These are phyloP conservation scores for Hippocampus kuda DNA, from an alignment of 2,797 vertebrate species.

Conservation along the genomic window DNA sequence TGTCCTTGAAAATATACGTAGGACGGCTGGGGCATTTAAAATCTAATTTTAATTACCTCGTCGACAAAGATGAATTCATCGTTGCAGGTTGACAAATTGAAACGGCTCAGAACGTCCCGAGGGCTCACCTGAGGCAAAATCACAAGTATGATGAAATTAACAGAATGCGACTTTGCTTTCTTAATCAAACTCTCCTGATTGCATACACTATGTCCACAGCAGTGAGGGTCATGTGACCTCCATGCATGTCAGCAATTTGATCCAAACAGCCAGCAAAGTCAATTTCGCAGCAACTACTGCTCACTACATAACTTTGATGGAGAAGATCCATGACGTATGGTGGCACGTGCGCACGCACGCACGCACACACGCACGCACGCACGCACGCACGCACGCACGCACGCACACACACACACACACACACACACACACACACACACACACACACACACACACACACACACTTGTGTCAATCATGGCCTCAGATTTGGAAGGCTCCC, in stretches of 20 bases:
- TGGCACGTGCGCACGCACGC: background rate
- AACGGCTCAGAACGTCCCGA: background rate
- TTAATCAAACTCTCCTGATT: constrained; percentile 7
- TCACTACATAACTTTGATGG: constrained; percentile 21
- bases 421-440: constrained; percentile 1
- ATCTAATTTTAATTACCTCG: background rate
- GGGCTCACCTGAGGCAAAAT: background rate
- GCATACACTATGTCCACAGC: constrained; percentile 9
- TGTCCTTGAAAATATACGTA: background rate
- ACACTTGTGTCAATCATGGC: constrained; percentile 15
- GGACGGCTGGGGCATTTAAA: background rate
- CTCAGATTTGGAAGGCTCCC: constrained; percentile 14
- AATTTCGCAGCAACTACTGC: constrained; percentile 51
- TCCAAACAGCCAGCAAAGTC: constrained; percentile 30
- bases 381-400: too few species aligned
- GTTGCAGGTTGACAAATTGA: background rate
- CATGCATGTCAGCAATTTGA: constrained; percentile 43
- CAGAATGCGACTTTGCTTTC: background rate
- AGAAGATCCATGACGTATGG: constrained; percentile 18
- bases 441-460: background rate
- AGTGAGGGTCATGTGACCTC: constrained; percentile 12
- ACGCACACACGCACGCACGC: background rate
- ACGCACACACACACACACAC: too few species aligned
- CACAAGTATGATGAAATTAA: background rate
- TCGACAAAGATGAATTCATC: background rate